Evolutionary conservation across 2,888 invertebrate species (phyloP), one percentile per base, ranked within the genome.

Genomic region (Eilema griseolum): DNA sequence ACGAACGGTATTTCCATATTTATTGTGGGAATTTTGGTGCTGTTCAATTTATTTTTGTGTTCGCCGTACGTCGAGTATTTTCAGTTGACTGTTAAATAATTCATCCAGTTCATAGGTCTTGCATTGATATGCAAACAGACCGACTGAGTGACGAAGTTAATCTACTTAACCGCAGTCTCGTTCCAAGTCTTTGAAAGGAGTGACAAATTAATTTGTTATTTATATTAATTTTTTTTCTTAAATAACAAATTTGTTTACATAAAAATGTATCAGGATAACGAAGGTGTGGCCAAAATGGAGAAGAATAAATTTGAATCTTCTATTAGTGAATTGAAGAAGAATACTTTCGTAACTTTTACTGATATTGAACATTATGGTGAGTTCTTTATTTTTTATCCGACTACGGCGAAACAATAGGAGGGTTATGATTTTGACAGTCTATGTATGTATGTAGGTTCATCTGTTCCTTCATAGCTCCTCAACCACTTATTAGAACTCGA

Each of bases 301-400:
- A 94, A 91, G 78, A 94, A 90, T 59, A 93, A 91, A 75, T 95
- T 95, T 67, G 93, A 94, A 75, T 87, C 91, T 3, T 92, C 95
- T 0, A 93, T 95, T 41, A 93, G 92, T 89, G 95, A 94, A 82
- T 73, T 94, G 74, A 93, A 93, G 77, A 92, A 91, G 82, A 95
- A 92, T 63, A 87, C 89, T 0, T 94, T 93, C 77, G 90, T 93
- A 16, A 88, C 93, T 3, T 90, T 86, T 0, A 87, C 90, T 63
- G 93, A 94, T 67, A 89, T 93, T 57, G 88, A 91, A 61, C 91
- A 87, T 68, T 93, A 90, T 86, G 91, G 95, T 95, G 77, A 90
- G 90, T 87, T 69, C 71, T 1, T 33, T 33, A 33, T 7, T 33
- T 7, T 33, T 33, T 28, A 28, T n/a, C n/a, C n/a, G n/a, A n/a